phyloP scores from a whole-genome alignment of 2,888 invertebrate species.

The Epirrita christyi region DNA sequence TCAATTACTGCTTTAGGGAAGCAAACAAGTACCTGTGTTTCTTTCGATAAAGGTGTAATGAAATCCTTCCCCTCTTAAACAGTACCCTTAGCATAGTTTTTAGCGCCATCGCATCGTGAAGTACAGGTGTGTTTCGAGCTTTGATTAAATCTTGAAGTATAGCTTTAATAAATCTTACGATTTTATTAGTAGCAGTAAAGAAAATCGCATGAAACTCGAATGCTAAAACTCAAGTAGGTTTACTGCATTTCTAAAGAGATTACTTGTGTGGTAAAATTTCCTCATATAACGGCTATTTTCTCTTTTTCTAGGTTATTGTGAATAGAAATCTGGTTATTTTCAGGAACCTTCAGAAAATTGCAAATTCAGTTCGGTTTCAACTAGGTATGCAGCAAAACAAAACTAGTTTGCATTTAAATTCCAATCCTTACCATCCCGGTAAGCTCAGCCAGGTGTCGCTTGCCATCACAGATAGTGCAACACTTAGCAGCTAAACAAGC shows the following conservation, averaged over 20 bases:
- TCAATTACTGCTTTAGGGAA: constrained; percentile 22
- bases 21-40: constrained; percentile 12
- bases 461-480: constrained; percentile 16
- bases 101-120: too few species aligned
- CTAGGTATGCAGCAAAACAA: constrained; percentile 11
- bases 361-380: constrained; percentile 3
- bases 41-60: background rate
- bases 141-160: too few species aligned
- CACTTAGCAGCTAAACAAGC: constrained; percentile 28
- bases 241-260: too few species aligned
- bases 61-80: background rate
- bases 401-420: constrained; percentile 27
- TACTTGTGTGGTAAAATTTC: too few species aligned
- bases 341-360: background rate
- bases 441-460: constrained; percentile 20
- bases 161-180: too few species aligned
- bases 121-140: too few species aligned
- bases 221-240: too few species aligned
- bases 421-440: constrained; percentile 4
- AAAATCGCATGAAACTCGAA: too few species aligned
- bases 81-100: too few species aligned
- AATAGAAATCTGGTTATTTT: constrained; percentile 10
- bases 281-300: background rate
- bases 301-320: constrained; percentile 1
- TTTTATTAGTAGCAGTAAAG: too few species aligned